Percentiles rank a stretch among this genome's conserved stretches.
Conservation (phyloP, 2,113 vertebrate species). For the Mola mola region DNA sequence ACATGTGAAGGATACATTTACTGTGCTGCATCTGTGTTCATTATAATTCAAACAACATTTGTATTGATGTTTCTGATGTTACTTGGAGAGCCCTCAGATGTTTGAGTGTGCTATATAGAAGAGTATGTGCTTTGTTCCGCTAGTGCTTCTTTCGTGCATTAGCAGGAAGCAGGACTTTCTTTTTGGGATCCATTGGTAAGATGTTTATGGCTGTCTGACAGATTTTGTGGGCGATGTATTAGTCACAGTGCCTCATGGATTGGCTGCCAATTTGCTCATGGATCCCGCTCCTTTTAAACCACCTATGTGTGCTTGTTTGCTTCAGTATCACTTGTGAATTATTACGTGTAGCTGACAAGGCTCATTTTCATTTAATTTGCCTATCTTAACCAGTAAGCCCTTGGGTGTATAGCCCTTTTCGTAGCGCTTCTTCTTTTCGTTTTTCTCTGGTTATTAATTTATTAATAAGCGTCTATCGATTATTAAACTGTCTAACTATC, state of each 20-base stretch:
- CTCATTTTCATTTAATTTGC: slow-evolving; percentile 13
- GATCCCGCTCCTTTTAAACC: slow-evolving; percentile 24
- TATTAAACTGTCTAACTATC: too few species aligned
- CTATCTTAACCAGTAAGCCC: neutral
- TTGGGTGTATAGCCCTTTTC: neutral
- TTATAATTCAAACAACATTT: neutral
- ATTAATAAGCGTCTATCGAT: too few species aligned
- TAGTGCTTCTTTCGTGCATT: too few species aligned
- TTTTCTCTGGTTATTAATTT: too few species aligned
- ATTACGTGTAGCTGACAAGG: slow-evolving; percentile 4
- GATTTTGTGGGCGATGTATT: slow-evolving; percentile 47
- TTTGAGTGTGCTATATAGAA: too few species aligned
- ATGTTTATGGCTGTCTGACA: slow-evolving; percentile 28
- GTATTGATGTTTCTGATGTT: neutral
- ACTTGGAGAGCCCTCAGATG: neutral
- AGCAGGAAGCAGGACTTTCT: neutral
- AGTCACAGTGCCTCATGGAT: slow-evolving; percentile 38
- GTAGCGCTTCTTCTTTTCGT: too few species aligned
- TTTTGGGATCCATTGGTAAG: neutral
- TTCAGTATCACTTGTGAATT: slow-evolving; percentile 18
- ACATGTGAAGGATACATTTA: neutral
- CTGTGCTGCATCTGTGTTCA: neutral
- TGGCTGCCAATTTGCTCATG: slow-evolving; percentile 34
- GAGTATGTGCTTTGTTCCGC: too few species aligned
- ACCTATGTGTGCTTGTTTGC: slow-evolving; percentile 33